These are phyloP conservation scores for Otis tarda DNA, from an alignment of 2,113 vertebrate species.

Conservation along the genomic window DNA sequence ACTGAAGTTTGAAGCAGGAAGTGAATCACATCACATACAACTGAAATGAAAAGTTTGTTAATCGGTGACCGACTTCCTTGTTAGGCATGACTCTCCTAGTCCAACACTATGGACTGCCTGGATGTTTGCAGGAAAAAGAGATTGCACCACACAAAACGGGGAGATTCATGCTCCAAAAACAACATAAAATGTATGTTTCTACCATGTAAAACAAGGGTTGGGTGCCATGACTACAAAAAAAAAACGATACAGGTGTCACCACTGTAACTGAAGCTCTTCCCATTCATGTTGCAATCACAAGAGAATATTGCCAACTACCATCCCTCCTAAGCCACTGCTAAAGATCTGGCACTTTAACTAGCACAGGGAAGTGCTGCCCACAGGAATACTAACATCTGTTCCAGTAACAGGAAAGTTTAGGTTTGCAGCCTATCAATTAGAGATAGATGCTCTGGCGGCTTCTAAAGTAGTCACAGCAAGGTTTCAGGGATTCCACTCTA, in stretches of 20 bases:
- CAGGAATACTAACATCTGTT: background rate
- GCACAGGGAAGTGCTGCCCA: background rate
- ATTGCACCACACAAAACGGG: background rate
- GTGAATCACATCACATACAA: background rate
- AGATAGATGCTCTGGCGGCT: background rate
- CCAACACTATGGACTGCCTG: background rate
- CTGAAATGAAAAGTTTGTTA: background rate
- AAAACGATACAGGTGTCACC: background rate
- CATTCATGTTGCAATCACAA: background rate
- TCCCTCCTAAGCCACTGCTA: background rate
- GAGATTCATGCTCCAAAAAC: background rate
- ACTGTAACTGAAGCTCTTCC: background rate
- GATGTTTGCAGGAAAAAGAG: background rate
- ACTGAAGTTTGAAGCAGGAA: constrained; percentile 14
- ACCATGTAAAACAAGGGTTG: background rate
- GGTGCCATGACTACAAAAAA: background rate
- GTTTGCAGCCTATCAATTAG: background rate
- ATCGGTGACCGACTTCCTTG: background rate
- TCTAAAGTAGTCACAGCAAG: background rate
- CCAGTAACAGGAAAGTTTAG: background rate
- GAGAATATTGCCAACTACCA: background rate
- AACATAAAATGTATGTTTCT: background rate
- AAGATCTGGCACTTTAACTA: background rate
- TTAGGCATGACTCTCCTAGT: background rate
- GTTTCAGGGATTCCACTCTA: background rate